phyloP scores from a whole-genome alignment of 2,113 vertebrate species.

The Motacilla alba region DNA sequence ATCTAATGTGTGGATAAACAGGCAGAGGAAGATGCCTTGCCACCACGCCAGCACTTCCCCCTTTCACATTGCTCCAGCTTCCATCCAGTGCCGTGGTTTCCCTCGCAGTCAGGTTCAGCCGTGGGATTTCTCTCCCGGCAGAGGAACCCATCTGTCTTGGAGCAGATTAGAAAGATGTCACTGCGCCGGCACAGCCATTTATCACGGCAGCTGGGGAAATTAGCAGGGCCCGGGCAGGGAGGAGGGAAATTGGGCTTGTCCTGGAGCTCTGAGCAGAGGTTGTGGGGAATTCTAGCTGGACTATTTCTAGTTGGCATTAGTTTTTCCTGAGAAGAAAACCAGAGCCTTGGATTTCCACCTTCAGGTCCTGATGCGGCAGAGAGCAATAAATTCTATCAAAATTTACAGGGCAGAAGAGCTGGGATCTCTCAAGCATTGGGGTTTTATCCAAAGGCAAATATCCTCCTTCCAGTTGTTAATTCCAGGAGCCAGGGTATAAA shows the following conservation, averaged over 20 bases:
- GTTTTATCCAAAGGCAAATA: neutral
- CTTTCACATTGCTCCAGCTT: neutral
- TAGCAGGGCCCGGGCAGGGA: neutral
- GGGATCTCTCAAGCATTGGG: neutral
- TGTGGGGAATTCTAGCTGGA: neutral
- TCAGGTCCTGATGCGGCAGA: fast-evolving
- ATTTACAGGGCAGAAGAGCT: neutral
- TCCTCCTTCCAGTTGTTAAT: neutral
- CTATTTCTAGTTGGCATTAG: neutral
- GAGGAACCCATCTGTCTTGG: constrained; percentile 35
- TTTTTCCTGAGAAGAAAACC: neutral
- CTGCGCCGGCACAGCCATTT: constrained; percentile 48
- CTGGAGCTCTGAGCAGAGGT: neutral
- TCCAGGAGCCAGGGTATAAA: neutral
- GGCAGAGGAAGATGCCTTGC: neutral
- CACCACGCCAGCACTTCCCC: neutral
- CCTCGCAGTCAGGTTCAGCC: neutral
- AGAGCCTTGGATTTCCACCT: neutral
- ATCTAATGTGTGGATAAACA: neutral
- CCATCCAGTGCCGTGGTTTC: neutral
- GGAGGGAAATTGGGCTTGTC: neutral
- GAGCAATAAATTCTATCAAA: neutral
- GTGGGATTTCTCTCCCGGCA: neutral
- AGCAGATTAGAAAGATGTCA: constrained; percentile 68
- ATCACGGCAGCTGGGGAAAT: constrained; percentile 46